Evolutionary conservation across 2,797 vertebrate species (phyloP).

Genomic region (Schizopygopsis pylzovi): DNA sequence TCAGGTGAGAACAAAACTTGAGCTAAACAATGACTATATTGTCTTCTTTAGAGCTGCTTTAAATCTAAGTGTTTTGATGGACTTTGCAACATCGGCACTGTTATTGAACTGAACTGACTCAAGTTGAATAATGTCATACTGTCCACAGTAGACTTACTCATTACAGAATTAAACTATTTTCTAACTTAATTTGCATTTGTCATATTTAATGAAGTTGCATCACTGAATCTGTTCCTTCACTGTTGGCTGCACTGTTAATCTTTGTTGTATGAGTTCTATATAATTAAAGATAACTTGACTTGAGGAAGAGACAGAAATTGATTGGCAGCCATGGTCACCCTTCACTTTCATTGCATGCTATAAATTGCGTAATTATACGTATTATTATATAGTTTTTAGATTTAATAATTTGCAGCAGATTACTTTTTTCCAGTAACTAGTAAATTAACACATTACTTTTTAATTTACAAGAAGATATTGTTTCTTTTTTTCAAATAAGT

Average conservation of each 20-base stretch:
- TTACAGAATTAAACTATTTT: no score
- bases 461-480: neutral
- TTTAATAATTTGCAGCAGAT: neutral
- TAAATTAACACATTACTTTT: neutral
- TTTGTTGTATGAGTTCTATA: neutral
- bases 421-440: no score
- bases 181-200: neutral
- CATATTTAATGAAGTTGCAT: neutral
- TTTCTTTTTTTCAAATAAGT: neutral
- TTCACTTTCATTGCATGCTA: neutral
- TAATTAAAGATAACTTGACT: neutral
- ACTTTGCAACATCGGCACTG: neutral
- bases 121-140: no score
- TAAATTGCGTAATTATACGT: neutral
- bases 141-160: no score
- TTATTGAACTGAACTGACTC: neutral
- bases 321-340: neutral
- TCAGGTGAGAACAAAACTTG: neutral
- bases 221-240: neutral
- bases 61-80: neutral
- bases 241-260: neutral
- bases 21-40: neutral
- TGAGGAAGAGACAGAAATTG: neutral
- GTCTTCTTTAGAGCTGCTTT: neutral
- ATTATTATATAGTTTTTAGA: neutral